Base-by-base conservation (phyloP, 2,113 vertebrate species). In the Brachyistius frenatus region DNA sequence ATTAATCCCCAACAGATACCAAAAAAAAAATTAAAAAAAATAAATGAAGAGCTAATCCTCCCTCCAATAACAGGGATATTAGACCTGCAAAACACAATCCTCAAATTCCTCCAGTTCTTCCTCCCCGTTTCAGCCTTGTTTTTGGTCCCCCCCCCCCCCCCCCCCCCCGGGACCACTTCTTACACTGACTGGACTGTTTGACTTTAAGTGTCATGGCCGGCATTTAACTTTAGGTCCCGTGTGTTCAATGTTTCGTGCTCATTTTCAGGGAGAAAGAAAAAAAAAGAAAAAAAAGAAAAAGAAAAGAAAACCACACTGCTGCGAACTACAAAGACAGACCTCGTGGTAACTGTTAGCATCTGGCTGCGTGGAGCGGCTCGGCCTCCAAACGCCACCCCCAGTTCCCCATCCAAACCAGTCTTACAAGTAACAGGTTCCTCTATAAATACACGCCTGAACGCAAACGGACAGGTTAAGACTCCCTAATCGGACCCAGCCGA, bases 1-100 rank as follows among this genome's bases (percentile, higher is more conserved):
- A 91, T 84, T 67, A 91, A 91, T 86, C 83, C 83, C 83, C 60
- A 71, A 63, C 64, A 88, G 81, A 90, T 52, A 85, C 67, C 78
- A 68, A 82, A 78, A 80, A 80, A 23, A 23, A 23, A 23, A 23
- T 23, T 1, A 23, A 23, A 23, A 23, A 1, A 23, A 23, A 23
- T 23, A 23, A 79, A 87, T 55, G 50, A 85, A 87, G 84, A 73
- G 69, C 70, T 86, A 89, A 88, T 88, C 83, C 81, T 77, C 47
- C 68, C 70, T 69, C 69, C 68, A 23, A 76, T 47, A 74, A 84
- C 84, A 58, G 79, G 68, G 81, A 88, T 80, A 79, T 71, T 73
- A 80, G 66, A 83, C 67, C 41, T 36, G 79, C 13, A 66, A 83
- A 88, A 85, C 79, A 69, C 77, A 57, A 79, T 84, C 69, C 65